Evolutionary conservation across 2,797 vertebrate genomes (phyloP).

Genomic region (Florisuga fusca): DNA sequence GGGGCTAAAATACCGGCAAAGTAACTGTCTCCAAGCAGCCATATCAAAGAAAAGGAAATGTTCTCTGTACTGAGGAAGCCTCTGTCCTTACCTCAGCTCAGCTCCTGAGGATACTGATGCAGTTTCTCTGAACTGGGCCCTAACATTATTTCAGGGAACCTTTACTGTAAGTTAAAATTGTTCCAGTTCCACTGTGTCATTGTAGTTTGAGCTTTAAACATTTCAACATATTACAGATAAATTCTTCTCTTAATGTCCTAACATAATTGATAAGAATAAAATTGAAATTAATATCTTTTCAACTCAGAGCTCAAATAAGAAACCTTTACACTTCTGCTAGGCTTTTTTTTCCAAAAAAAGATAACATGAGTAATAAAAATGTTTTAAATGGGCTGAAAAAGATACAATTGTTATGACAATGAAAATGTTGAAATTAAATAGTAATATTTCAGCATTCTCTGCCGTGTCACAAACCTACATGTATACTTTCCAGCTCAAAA

Average conservation of each 20-base stretch:
- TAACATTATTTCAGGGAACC: neutral
- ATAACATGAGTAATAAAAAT: neutral
- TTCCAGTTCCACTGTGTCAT: neutral
- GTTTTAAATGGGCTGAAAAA: constrained; percentile 22
- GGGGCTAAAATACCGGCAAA: neutral
- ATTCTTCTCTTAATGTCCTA: neutral
- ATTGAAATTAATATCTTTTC: neutral
- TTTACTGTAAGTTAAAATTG: neutral
- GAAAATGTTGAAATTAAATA: neutral
- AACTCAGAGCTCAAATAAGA: neutral
- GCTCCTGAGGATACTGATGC: too few species aligned
- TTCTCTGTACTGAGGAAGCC: too few species aligned
- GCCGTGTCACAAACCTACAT: constrained; percentile 2
- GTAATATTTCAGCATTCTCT: constrained; percentile 1
- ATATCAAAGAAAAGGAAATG: too few species aligned
- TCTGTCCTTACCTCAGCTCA: too few species aligned
- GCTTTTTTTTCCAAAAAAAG: neutral
- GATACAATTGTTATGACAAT: neutral
- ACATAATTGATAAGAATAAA: neutral
- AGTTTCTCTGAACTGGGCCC: too few species aligned
- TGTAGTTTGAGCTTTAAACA: neutral
- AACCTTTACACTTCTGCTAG: neutral
- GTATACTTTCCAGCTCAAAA: constrained; percentile 17
- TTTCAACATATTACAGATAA: neutral
- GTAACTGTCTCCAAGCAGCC: too few species aligned